These are phyloP conservation scores for Pangasius mekongensis DNA, from an alignment of 2,797 vertebrate genomes.

Conservation along the genomic window DNA sequence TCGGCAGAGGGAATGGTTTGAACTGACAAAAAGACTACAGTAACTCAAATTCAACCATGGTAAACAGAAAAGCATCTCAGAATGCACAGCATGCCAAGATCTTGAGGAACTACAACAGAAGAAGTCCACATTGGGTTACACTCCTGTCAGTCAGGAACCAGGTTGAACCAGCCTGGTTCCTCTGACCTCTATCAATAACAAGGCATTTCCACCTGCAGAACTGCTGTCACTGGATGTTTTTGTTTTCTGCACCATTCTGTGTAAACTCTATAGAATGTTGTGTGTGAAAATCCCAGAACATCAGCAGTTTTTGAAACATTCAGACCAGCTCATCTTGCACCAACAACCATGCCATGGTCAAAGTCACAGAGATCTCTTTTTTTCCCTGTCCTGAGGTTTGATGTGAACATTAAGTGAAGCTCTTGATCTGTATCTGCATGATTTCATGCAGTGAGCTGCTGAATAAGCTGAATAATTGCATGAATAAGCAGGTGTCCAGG, in stretches of 20 bases:
- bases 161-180: background rate
- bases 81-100: background rate
- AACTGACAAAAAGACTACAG: background rate
- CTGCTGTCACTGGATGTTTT: background rate
- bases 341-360: background rate
- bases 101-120: background rate
- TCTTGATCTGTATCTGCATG: background rate
- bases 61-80: background rate
- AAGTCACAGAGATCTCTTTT: background rate
- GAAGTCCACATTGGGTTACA: background rate
- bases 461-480: background rate
- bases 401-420: background rate
- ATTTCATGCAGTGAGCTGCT: background rate
- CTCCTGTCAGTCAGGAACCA: background rate
- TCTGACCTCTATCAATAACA: background rate
- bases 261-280: background rate
- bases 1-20: background rate
- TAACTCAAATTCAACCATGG: background rate
- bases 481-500: background rate
- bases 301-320: background rate
- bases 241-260: background rate
- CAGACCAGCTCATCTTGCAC: background rate
- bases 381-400: background rate
- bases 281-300: background rate
- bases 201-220: background rate